Base-by-base conservation (phyloP, 2,888 invertebrate species). In the Diplolepis rosae region DNA sequence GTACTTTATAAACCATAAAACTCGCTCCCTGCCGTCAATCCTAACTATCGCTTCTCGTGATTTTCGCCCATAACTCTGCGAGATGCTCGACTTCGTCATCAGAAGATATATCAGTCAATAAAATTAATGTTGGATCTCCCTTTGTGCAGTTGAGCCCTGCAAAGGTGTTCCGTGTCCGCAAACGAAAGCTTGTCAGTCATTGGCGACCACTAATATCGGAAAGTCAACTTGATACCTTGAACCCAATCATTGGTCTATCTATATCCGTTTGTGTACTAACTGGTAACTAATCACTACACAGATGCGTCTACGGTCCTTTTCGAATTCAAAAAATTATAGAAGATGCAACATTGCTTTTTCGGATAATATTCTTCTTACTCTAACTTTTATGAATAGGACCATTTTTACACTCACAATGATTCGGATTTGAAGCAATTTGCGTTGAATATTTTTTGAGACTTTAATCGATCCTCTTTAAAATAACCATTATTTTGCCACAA, bases 1-100 rank as follows among this genome's bases (percentile, higher is more conserved):
- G 52, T 70, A 72, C 72, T 82, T 82, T 80, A 80, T 82, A 76
- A 79, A 78, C 79, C 82, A 77, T 83, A 82, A 82, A 82, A 65
- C 76, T 54, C 75, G 75, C 69, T 73, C 70, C 72, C 68, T 61
- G 65, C 74, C 73, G 67, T 65, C 69, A 70, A 75, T 74, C 73
- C 71, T 68, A 80, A 48, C 30, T n/a, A n/a, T n/a, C 30, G 61
- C 24, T n/a, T 61, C 35, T 61, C 39, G 39, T 61, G 74, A 70
- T 69, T 70, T 74, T 61, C 68, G 65, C 76, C 74, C 75, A 75
- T 77, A 77, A 77, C 74, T 80, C 70, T 66, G 66, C 69, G 9
- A 30, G 61, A 73, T 73, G 66, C 71, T 75, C 73, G 68, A 39
- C 39, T 61, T 61, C 61, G 39, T 61, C 61, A 61, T 39, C 61